Evolutionary conservation across 2,888 invertebrate genomes (phyloP).

Genomic region (Margaritifera margaritifera): DNA sequence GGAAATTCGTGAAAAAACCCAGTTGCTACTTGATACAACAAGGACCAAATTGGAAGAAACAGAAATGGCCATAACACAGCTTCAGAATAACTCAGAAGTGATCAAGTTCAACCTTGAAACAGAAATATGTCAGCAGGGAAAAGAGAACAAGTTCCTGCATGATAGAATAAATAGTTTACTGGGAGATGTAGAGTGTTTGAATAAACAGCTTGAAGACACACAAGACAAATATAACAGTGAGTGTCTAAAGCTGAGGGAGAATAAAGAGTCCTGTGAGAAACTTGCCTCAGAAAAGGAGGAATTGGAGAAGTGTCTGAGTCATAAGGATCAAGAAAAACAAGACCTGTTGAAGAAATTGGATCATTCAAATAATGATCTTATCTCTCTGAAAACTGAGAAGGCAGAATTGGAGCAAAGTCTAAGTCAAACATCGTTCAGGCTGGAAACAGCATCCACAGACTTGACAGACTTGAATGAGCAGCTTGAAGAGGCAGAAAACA

Average conservation of each 20-base stretch:
- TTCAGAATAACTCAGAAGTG: no score
- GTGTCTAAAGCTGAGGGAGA: not conserved
- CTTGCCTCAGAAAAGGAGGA: slow-evolving; percentile 19
- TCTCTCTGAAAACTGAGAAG: not conserved
- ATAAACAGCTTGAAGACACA: no score
- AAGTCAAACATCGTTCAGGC: not conserved
- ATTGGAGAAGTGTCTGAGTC: slow-evolving; percentile 26
- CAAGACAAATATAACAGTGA: not conserved
- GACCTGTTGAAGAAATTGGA: slow-evolving; percentile 25
- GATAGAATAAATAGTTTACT: slow-evolving; percentile 12
- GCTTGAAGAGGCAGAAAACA: slow-evolving; percentile 17
- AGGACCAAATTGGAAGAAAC: no score
- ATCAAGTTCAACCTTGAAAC: not conserved
- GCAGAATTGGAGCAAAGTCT: not conserved
- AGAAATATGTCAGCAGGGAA: not conserved
- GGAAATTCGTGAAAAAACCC: slow-evolving; percentile 7
- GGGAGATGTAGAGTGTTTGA: not conserved
- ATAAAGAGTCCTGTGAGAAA: slow-evolving; percentile 6
- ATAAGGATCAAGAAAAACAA: slow-evolving; percentile 21
- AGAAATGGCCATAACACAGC: no score
- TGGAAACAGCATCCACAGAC: slow-evolving; percentile 2
- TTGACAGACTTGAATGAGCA: slow-evolving; percentile 2
- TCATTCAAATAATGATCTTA: not conserved
- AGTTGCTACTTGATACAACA: no score
- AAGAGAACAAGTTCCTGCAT: slow-evolving; percentile 2